Base-by-base conservation (phyloP, 2,888 invertebrate genomes). In the Elmis aenea region DNA sequence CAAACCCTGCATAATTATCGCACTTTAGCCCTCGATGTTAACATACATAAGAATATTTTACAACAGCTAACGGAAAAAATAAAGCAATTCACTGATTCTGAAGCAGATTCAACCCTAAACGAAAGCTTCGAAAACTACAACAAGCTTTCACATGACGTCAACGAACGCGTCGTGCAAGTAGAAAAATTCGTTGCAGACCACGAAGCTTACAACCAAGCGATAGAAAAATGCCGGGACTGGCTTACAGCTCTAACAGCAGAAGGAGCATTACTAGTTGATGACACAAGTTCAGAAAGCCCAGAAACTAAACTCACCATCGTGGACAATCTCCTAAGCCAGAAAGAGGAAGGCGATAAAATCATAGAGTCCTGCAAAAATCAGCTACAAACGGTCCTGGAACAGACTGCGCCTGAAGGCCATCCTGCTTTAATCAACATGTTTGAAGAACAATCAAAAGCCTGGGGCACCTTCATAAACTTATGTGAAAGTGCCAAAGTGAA, bases 161-260 rank as follows among this genome's bases (percentile, higher is more conserved):
- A 77, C 34, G 78, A 77, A 26, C 74, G 83, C 51, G 81, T 88
- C 22, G 66, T 68, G 9, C 68, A 75, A 3, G 77, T 79, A 14
- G 85, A 86, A 57, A 78, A 79, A 40, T 79, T 85, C 52, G 87
- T 91, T 0, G 59, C 72, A 1, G 85, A 88, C 58, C 91, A 92
- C 59, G 91, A 92, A 62, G 78, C 80, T 27, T 91, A 85, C 54
- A 77, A 85, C 15, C 84, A 86, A 62, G 79, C 81, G 31, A 76
- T 88, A 51, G 91, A 92, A 64, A 85, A 85, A 54, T 83, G 83
- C 23, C 77, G 85, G 26, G 92, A 92, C 62, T 85, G 86, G 76
- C 69, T 91, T 5, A 84, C 83, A 49, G 81, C 85, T 18, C 75
- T 90, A 6, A 79, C 84, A 34, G 81, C 83, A 20, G 88, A 91